Percentiles rank a stretch among this genome's conserved stretches.
These are phyloP conservation scores for Colletes latitarsis DNA, from an alignment of 1,140 invertebrate species.

Conservation along the genomic window DNA sequence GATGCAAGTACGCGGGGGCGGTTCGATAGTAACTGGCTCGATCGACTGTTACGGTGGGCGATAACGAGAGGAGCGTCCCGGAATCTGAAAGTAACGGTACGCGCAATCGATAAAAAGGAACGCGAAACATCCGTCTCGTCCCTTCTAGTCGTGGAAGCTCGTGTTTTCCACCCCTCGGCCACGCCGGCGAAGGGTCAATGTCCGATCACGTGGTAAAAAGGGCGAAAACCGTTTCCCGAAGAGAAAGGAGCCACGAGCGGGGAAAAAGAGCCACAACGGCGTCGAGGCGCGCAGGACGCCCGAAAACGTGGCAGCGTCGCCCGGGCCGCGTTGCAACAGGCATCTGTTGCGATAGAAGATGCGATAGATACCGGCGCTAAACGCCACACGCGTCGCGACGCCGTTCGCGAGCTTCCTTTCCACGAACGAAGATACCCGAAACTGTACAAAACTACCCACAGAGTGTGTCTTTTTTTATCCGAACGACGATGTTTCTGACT, in stretches of 20 bases:
- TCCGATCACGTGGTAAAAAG: constrained; percentile 63
- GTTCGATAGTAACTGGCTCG: constrained; percentile 9
- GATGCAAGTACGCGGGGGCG: not conserved
- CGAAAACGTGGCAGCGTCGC: constrained; percentile 71
- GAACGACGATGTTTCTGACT: too few species aligned
- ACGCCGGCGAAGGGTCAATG: constrained; percentile 64
- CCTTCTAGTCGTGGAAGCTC: constrained; percentile 54
- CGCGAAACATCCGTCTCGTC: constrained; percentile 60
- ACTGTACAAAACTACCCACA: too few species aligned
- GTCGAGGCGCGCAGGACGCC: constrained; percentile 28
- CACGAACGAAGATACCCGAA: not conserved
- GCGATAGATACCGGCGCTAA: constrained; percentile 69
- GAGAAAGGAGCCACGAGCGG: constrained; percentile 45
- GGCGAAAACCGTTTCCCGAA: constrained; percentile 59
- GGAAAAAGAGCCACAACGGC: constrained; percentile 12
- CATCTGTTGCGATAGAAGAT: constrained; percentile 78
- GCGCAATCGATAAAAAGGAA: constrained; percentile 56
- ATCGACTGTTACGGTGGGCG: constrained; percentile 7
- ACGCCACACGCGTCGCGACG: constrained; percentile 22
- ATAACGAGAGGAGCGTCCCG: constrained; percentile 24
- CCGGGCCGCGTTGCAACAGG: constrained; percentile 78
- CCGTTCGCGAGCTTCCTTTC: not conserved
- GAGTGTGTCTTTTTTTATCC: too few species aligned
- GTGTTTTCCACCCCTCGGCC: constrained; percentile 63
- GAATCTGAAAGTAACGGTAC: constrained; percentile 41